These are phyloP conservation scores for Echeneis naucrates DNA, from an alignment of 2,797 vertebrate species.

Conservation along the genomic window DNA sequence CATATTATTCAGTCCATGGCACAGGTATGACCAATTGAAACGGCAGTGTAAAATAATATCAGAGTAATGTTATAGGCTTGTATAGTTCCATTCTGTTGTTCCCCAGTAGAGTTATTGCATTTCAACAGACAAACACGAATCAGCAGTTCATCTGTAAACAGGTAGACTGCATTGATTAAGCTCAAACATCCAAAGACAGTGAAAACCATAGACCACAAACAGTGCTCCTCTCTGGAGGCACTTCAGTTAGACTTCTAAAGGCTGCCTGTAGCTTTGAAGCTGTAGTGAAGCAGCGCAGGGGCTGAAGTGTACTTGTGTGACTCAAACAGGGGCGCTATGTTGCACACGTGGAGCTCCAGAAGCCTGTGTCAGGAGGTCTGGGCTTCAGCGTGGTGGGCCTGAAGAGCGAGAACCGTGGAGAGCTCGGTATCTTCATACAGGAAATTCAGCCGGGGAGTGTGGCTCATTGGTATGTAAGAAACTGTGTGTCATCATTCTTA, in stretches of 20 bases:
- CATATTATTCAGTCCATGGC: constrained; percentile 92
- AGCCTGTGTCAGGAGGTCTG: constrained; percentile 91
- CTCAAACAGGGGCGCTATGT: constrained; percentile 89
- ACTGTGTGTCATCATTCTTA: background rate
- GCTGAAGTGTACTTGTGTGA: constrained; percentile 40
- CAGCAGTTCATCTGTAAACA: constrained; percentile 12
- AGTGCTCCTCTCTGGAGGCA: constrained; percentile 39
- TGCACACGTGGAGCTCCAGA: constrained; percentile 90
- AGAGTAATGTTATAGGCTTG: background rate
- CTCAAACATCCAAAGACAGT: constrained; percentile 46
- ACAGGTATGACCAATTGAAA: constrained; percentile 83
- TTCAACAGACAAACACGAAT: background rate
- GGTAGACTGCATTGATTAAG: constrained; percentile 14
- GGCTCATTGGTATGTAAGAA: constrained; percentile 87
- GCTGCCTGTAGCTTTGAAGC: constrained; percentile 66
- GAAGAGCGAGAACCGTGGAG: constrained; percentile 94
- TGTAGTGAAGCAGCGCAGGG: constrained; percentile 32
- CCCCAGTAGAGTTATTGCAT: constrained; percentile 1
- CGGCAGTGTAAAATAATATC: background rate
- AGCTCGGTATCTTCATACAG: constrained; percentile 98
- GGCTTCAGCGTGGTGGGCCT: constrained; percentile 98
- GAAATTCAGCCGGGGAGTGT: constrained; percentile 96
- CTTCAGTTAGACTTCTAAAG: constrained; percentile 69
- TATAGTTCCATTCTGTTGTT: background rate
- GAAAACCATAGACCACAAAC: constrained; percentile 12